Conservation (phyloP, 2,797 vertebrate genomes). For the Phrynocephalus forsythii region DNA sequence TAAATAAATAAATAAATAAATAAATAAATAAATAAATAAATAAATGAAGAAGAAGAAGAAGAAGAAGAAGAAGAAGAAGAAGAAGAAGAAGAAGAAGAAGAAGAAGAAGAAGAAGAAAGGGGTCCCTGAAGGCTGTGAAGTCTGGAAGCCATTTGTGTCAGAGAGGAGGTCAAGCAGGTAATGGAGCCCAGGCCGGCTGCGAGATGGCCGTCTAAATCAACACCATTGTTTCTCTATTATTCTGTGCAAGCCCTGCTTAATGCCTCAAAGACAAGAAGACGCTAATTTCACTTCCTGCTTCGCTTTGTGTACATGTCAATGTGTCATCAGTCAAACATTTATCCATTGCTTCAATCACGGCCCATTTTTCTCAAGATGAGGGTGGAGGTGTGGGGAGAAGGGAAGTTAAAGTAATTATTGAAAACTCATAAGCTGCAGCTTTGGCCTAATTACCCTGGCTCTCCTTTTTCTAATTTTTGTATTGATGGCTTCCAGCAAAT, state of each 20-base stretch:
- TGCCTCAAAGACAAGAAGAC: slow-evolving; percentile 68
- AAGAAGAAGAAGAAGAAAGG: too few relatives aligned
- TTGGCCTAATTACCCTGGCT: slow-evolving; percentile 74
- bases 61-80: too few relatives aligned
- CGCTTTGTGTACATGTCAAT: slow-evolving; percentile 69
- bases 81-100: too few relatives aligned
- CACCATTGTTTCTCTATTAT: slow-evolving; percentile 64
- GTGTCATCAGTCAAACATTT: slow-evolving; percentile 67
- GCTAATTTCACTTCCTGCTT: slow-evolving; percentile 72
- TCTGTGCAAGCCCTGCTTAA: slow-evolving; percentile 49
- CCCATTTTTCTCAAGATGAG: slow-evolving; percentile 75
- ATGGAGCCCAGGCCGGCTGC: slow-evolving; percentile 69
- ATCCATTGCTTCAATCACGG: slow-evolving; percentile 76
- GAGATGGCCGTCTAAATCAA: slow-evolving; percentile 66
- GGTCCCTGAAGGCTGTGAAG: not conserved
- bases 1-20: too few relatives aligned
- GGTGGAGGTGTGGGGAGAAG: slow-evolving; percentile 56
- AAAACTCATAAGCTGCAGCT: slow-evolving; percentile 75
- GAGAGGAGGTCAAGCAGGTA: slow-evolving; percentile 60
- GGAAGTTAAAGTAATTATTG: slow-evolving; percentile 75
- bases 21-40: too few relatives aligned
- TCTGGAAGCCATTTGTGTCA: not conserved
- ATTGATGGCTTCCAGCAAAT: slow-evolving; percentile 74
- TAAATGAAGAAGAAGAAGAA: too few relatives aligned
- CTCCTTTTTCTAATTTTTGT: slow-evolving; percentile 74